Percentiles rank a stretch among this genome's conserved stretches.
These are phyloP conservation scores for Scolopax mira DNA, from an alignment of 2,113 vertebrate species.

Conservation along the genomic window DNA sequence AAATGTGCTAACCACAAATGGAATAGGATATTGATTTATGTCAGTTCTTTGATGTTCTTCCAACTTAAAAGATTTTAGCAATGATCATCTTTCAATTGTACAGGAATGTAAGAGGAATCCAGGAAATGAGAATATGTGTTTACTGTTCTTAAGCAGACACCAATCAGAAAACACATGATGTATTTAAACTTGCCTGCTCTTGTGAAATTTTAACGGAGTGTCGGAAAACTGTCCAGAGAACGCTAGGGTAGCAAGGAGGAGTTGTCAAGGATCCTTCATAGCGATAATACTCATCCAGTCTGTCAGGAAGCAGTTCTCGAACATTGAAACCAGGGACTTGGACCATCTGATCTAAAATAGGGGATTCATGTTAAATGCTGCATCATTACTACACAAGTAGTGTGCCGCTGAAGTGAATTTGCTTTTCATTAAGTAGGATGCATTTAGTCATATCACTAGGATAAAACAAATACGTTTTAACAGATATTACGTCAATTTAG, in stretches of 20 bases:
- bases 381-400: background rate
- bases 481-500: background rate
- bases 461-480: background rate
- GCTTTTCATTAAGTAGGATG: background rate
- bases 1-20: background rate
- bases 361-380: background rate
- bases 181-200: slow-evolving; percentile 81
- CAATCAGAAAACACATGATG: background rate
- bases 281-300: slow-evolving; percentile 86
- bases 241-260: slow-evolving; percentile 91
- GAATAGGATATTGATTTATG: background rate
- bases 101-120: background rate
- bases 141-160: background rate
- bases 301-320: slow-evolving; percentile 80
- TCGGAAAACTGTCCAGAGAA: slow-evolving; percentile 92
- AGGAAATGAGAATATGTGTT: background rate
- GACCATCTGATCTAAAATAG: slow-evolving; percentile 78
- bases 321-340: slow-evolving; percentile 85
- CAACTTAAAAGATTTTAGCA: background rate
- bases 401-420: background rate
- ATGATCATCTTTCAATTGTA: background rate
- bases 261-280: slow-evolving; percentile 95
- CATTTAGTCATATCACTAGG: background rate
- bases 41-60: background rate
- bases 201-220: slow-evolving; percentile 83